Evolutionary conservation across 2,113 vertebrate species (phyloP).

Genomic region (Ondatra zibethicus): DNA sequence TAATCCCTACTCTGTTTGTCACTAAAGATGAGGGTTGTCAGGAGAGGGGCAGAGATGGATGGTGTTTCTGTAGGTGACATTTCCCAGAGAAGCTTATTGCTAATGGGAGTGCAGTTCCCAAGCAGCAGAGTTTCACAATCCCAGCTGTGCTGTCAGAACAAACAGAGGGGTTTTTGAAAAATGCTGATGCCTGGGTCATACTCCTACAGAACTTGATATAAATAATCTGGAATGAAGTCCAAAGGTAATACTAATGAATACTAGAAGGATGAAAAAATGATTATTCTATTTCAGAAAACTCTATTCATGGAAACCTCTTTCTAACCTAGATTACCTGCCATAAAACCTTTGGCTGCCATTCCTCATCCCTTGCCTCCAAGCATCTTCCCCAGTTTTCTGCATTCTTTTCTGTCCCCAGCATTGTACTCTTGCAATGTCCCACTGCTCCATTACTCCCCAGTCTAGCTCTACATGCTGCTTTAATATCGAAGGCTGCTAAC

Average conservation of each 20-base stretch:
- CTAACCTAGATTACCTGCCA: background rate
- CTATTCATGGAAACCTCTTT: background rate
- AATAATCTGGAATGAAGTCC: background rate
- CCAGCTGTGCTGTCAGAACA: conserved; percentile 16
- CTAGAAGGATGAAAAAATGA: background rate
- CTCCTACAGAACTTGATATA: background rate
- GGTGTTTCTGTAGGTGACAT: background rate
- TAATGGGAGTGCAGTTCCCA: background rate
- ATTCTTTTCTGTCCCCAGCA: background rate
- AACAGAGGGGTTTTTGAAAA: conserved; percentile 2
- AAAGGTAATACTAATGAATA: background rate
- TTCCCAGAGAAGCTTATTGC: background rate
- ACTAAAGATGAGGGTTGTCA: background rate
- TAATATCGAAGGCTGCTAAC: background rate
- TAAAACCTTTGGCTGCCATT: background rate
- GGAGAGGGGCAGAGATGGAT: background rate
- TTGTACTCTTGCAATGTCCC: background rate
- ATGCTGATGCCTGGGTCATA: background rate
- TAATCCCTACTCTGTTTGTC: background rate
- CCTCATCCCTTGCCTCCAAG: background rate
- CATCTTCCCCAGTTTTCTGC: background rate
- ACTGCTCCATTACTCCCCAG: background rate
- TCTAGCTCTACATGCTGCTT: background rate
- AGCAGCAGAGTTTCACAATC: background rate
- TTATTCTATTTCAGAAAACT: background rate